A percentile compares a stretch with the other conserved stretches of the same genome.
Conservation (phyloP, 2,888 invertebrate genomes). For the Parnassius mnemosyne region DNA sequence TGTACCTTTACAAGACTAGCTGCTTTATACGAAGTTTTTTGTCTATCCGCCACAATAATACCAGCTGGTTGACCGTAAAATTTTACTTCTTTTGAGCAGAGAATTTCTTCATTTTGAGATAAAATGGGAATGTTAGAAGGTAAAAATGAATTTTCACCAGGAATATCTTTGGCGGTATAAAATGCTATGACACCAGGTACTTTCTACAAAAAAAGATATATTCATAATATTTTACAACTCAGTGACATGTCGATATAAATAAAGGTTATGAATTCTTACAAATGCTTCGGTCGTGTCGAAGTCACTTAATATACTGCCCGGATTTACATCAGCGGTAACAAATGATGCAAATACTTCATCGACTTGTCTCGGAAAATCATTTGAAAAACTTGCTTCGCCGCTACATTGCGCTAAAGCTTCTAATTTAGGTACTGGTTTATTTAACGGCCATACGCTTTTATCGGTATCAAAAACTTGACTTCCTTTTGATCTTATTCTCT, state of each 20-base stretch:
- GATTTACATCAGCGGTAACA: conserved; percentile 80
- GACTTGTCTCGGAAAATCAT: conserved; percentile 84
- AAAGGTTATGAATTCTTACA: conserved; percentile 61
- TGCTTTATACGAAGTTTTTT: conserved; percentile 76
- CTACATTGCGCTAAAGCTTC: conserved; percentile 85
- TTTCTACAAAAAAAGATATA: conserved; percentile 60
- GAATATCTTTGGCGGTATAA: conserved; percentile 83
- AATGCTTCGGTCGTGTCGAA: conserved; percentile 84
- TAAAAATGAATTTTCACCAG: conserved; percentile 81
- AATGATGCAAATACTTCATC: conserved; percentile 87
- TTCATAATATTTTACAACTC: neutral
- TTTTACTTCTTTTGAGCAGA: conserved; percentile 64
- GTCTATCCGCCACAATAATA: conserved; percentile 82
- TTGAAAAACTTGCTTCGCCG: conserved; percentile 89
- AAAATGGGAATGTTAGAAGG: conserved; percentile 49
- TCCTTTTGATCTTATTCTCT: conserved; percentile 84
- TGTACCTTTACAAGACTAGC: conserved; percentile 76
- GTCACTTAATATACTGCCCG: conserved; percentile 77
- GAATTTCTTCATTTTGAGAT: conserved; percentile 54
- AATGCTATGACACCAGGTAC: conserved; percentile 83
- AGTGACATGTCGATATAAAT: neutral
- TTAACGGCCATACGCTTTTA: conserved; percentile 86
- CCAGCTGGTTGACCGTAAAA: conserved; percentile 84
- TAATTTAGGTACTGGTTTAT: conserved; percentile 86
- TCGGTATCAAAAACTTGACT: conserved; percentile 86